Evolutionary conservation across 2,113 vertebrate genomes (phyloP).

Genomic region (Trichomycterus rosablanca): DNA sequence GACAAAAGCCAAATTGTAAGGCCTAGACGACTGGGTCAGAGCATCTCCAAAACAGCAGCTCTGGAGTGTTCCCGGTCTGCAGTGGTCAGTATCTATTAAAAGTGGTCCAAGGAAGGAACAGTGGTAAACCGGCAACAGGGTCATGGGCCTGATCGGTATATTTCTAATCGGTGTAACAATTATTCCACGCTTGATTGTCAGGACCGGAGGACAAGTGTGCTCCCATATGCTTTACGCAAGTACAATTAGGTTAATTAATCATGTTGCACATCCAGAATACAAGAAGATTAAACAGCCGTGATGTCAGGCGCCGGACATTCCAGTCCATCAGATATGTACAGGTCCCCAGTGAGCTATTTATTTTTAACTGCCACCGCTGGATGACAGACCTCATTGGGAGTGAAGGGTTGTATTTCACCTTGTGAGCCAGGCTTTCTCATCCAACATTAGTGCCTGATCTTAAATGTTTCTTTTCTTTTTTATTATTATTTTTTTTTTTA

Average conservation of each 20-base stretch:
- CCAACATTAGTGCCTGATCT: no score
- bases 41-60: no score
- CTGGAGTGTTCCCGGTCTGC: no score
- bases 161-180: constrained; percentile 48
- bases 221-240: constrained; percentile 49
- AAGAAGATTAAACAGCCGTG: constrained; percentile 61
- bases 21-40: no score
- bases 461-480: no score
- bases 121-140: no score
- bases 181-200: constrained; percentile 50
- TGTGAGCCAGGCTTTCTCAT: no score
- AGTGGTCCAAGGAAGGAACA: no score
- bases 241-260: constrained; percentile 68
- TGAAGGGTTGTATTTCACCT: constrained; percentile 36
- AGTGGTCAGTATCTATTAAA: no score
- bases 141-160: no score
- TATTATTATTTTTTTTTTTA: no score
- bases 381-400: constrained; percentile 28
- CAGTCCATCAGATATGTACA: constrained; percentile 59
- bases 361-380: constrained; percentile 64
- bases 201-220: constrained; percentile 40
- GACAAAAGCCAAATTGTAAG: no score
- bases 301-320: constrained; percentile 55
- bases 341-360: constrained; percentile 60
- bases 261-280: constrained; percentile 52